Conservation (phyloP, 1,140 invertebrate genomes). For the Mesaphorura yosii region DNA sequence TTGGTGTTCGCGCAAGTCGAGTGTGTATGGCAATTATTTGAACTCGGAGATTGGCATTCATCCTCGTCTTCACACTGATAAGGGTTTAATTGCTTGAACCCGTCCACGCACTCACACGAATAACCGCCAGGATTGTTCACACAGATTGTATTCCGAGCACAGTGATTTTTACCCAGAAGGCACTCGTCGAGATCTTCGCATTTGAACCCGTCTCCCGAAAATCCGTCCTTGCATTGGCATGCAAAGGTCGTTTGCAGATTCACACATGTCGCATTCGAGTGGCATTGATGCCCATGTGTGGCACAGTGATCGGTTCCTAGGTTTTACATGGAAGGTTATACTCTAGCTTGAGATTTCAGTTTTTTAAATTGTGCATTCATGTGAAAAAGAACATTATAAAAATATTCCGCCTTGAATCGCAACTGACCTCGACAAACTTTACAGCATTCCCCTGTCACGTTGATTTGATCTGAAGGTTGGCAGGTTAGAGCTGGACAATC, state of each 20-base stretch:
- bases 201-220: constrained; percentile 57
- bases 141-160: constrained; percentile 64
- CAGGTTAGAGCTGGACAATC: constrained; percentile 70
- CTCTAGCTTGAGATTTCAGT: too few species aligned
- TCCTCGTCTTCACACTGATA: constrained; percentile 70
- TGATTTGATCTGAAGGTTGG: constrained; percentile 59
- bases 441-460: constrained; percentile 73
- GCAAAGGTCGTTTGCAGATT: constrained; percentile 71
- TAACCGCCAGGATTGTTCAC: constrained; percentile 67
- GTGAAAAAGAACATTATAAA: background rate
- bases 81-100: constrained; percentile 60
- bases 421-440: constrained; percentile 71
- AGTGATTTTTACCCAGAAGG: constrained; percentile 62
- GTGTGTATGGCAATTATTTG: constrained; percentile 59
- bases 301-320: constrained; percentile 64
- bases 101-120: constrained; percentile 66
- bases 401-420: constrained; percentile 14
- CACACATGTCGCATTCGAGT: constrained; percentile 68
- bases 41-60: constrained; percentile 54
- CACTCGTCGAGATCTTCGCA: constrained; percentile 70
- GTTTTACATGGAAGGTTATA: background rate
- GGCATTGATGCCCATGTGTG: constrained; percentile 61
- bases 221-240: constrained; percentile 71
- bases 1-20: constrained; percentile 73
- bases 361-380: too few species aligned